Base-by-base conservation (phyloP, 2,797 vertebrate genomes). In the Manis crassicaudata region DNA sequence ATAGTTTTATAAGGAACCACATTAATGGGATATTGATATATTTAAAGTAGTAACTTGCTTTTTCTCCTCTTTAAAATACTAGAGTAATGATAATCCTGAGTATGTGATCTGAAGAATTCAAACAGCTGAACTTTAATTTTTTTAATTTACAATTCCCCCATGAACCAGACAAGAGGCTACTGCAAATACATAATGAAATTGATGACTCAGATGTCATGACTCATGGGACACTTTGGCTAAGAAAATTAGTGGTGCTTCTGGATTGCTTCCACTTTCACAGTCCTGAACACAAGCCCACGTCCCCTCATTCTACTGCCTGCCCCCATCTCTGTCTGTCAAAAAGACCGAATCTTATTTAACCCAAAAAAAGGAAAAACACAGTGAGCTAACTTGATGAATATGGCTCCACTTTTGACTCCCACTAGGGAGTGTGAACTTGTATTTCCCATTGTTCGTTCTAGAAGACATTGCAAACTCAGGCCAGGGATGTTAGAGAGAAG, bases 291-390 rank as follows among this genome's bases (percentile, higher is more conserved):
- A 81, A 82, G 58, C 77, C 72, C 17, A 32, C 18, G 37, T 52
- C 5, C 52, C 43, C 29, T 58, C 67, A 58, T 52, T 65, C 40
- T 29, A 46, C 52, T 50, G 54, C 4, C 68, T 12, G 46, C 16
- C 10, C 37, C 23, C 18, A 81, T 75, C 54, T 83, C 17, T 13
- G n/a, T 62, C 63, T 83, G 63, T 73, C 32, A 88, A 96, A 94
- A 62, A 91, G 75, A 68, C 40, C 72, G 89, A 92, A 94, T 2
- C 23, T 96, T 84, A 88, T 56, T 88, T 83, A 76, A 89, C 92
- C 82, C 67, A 77, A 37, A 89, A 91, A 54, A 68, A 86, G 70
- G 12, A 80, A 95, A 84, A 83, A 88, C 32, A 86, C 54, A 84
- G 63, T 77, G 67, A 89, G 65, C 46, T 92, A 79, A 90, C 76